phyloP scores from a whole-genome alignment of 2,113 vertebrate species.

The Lagopus muta region DNA sequence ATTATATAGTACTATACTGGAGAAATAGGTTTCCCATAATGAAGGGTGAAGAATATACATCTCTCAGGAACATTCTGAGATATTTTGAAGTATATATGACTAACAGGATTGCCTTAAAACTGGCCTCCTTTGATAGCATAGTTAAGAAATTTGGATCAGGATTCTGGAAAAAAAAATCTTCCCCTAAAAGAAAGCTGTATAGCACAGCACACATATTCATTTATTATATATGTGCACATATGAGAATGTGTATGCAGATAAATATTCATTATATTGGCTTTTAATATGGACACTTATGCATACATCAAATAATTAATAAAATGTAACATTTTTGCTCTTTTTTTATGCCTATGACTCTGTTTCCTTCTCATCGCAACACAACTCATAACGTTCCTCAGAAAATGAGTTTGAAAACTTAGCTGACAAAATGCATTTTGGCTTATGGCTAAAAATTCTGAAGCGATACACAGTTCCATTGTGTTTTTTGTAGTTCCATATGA shows the following conservation, averaged over 20 bases:
- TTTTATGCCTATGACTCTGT: neutral
- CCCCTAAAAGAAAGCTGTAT: neutral
- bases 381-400: neutral
- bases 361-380: neutral
- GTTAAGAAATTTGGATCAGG: neutral
- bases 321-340: neutral
- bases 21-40: neutral
- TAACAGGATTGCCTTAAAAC: neutral
- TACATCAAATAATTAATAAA: neutral
- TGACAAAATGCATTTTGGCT: neutral
- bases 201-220: neutral
- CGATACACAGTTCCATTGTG: neutral
- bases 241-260: accelerated
- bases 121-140: neutral
- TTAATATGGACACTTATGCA: neutral
- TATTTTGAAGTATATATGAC: neutral
- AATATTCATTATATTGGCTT: neutral
- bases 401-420: neutral
- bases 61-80: neutral
- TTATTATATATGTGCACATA: neutral
- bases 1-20: neutral
- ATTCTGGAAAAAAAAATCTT: neutral
- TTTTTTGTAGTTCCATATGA: neutral
- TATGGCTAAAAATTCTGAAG: neutral
- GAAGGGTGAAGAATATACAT: neutral